phyloP scores from a whole-genome alignment of 2,797 vertebrate genomes.

The Lycodopsis pacificus region DNA sequence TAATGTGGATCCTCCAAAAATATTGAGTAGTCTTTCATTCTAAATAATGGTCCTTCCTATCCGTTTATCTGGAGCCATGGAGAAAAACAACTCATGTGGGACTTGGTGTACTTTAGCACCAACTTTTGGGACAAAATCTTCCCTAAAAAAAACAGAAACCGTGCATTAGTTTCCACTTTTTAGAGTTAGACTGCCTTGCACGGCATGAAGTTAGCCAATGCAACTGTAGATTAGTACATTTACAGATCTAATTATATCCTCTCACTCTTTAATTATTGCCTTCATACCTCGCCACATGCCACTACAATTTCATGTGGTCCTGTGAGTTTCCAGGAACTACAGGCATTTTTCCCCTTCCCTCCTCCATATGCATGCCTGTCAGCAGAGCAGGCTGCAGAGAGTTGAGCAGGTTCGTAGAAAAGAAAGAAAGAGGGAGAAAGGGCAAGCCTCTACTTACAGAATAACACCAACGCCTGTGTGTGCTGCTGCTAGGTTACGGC shows the following conservation, averaged over 20 bases:
- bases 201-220: conserved; percentile 31
- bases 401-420: conserved; percentile 44
- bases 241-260: conserved; percentile 68
- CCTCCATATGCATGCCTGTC: conserved; percentile 58
- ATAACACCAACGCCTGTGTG: conserved; percentile 61
- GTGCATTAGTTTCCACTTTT: conserved; percentile 34
- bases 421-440: conserved; percentile 23
- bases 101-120: background rate
- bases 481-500: conserved; percentile 70
- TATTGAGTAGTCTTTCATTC: conserved; percentile 8
- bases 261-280: conserved; percentile 65
- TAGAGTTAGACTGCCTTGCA: background rate
- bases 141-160: conserved; percentile 20
- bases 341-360: conserved; percentile 47
- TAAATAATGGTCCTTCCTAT: background rate
- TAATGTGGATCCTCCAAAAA: background rate
- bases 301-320: conserved; percentile 63
- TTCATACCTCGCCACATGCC: conserved; percentile 56
- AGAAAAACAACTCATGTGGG: conserved; percentile 15
- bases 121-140: conserved; percentile 4
- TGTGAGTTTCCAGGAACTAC: conserved; percentile 64
- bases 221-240: conserved; percentile 57
- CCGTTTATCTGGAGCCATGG: conserved; percentile 1
- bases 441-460: conserved; percentile 27
- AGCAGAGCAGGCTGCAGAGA: conserved; percentile 41